Evolutionary conservation across 2,113 vertebrate genomes (phyloP).

Genomic region (Gallinago jamesoni): DNA sequence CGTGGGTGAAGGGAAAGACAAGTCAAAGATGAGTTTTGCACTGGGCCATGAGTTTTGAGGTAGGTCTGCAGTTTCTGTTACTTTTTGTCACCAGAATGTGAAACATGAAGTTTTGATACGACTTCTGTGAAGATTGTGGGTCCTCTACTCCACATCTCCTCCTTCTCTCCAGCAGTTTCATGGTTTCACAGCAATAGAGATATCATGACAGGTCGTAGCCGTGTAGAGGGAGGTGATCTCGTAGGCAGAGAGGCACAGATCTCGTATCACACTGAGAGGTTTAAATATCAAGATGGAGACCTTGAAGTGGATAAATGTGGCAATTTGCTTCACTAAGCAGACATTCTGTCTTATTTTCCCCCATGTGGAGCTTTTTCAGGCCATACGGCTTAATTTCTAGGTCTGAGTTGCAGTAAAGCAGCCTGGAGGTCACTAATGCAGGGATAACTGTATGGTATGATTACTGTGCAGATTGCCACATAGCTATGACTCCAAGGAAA

Average conservation of each 20-base stretch:
- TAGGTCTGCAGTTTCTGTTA: not conserved
- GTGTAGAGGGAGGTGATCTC: not conserved
- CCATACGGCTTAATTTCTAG: conserved; percentile 11
- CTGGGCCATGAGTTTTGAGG: not conserved
- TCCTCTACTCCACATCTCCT: not conserved
- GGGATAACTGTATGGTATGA: conserved; percentile 37
- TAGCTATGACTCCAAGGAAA: conserved; percentile 10
- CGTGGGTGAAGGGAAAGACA: not conserved
- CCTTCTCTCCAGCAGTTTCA: not conserved
- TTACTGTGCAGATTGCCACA: conserved; percentile 9
- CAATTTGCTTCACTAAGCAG: conserved; percentile 41
- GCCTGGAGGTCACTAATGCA: conserved; percentile 63
- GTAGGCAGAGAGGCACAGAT: not conserved
- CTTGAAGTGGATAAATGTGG: conserved; percentile 43
- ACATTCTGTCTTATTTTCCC: not conserved
- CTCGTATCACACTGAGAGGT: conserved; percentile 14
- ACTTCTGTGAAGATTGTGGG: not conserved
- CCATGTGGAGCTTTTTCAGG: conserved; percentile 25
- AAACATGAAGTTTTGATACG: not conserved
- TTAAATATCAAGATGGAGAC: conserved; percentile 45
- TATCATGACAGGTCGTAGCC: not conserved
- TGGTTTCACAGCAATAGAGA: not conserved
- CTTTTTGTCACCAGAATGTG: not conserved
- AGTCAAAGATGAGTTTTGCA: not conserved
- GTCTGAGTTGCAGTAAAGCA: conserved; percentile 43